Conservation (phyloP, 2,113 vertebrate genomes). For the Desmodus rotundus region DNA sequence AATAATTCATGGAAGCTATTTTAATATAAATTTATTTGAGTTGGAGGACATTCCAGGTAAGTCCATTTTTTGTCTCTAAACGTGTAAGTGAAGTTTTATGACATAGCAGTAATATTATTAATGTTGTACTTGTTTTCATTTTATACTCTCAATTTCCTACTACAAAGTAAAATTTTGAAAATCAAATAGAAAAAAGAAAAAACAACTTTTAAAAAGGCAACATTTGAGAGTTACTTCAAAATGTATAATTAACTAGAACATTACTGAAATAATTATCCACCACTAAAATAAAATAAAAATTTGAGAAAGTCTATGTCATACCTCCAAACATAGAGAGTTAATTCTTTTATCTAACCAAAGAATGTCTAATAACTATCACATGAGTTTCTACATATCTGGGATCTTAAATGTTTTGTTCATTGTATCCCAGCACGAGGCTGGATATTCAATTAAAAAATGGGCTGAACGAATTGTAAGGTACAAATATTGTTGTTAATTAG, state of each 20-base stretch:
- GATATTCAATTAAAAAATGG: not conserved
- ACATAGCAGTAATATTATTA: not conserved
- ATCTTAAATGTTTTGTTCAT: not conserved
- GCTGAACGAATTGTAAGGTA: not conserved
- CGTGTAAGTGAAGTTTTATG: not conserved
- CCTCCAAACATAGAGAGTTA: not conserved
- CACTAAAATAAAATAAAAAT: not conserved
- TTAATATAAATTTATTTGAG: conserved; percentile 50
- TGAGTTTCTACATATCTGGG: not conserved
- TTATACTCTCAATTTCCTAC: not conserved
- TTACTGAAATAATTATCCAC: not conserved
- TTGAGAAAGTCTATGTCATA: not conserved
- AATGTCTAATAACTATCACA: not conserved
- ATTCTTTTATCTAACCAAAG: not conserved
- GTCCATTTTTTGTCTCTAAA: not conserved
- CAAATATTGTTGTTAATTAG: not conserved
- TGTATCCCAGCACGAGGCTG: not conserved
- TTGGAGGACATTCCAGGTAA: conserved; percentile 5
- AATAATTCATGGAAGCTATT: conserved; percentile 43
- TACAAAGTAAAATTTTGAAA: not conserved
- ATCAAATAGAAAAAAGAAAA: not conserved
- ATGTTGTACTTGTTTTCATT: not conserved
- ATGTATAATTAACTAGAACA: not conserved
- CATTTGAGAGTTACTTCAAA: not conserved
- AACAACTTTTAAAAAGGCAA: not conserved